Conservation (phyloP, 2,888 invertebrate species). For the Rhimphoctona megacephalus region DNA sequence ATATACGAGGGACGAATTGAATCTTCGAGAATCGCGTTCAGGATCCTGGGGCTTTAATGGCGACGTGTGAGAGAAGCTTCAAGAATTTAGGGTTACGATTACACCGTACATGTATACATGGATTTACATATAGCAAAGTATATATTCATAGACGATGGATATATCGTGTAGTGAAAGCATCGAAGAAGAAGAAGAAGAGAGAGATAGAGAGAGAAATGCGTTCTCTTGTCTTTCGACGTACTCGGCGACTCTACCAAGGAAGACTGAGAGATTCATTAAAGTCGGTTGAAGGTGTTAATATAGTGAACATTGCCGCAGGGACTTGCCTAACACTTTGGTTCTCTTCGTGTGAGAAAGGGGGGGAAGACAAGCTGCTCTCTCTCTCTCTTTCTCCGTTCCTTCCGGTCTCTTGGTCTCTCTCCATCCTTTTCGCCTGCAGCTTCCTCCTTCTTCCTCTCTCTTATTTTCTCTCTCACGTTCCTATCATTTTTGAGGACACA, state of each 20-base stretch:
- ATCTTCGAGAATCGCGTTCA: slow-evolving; percentile 36
- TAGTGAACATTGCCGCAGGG: slow-evolving; percentile 81
- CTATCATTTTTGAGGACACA: not conserved
- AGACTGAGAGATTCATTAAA: slow-evolving; percentile 83
- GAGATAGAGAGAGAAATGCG: slow-evolving; percentile 72
- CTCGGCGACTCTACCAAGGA: slow-evolving; percentile 41
- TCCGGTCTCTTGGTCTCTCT: not conserved
- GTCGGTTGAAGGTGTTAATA: slow-evolving; percentile 83
- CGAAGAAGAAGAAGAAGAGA: slow-evolving; percentile 52
- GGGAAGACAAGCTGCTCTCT: slow-evolving; percentile 12
- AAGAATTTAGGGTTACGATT: slow-evolving; percentile 46
- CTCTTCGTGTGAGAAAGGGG: slow-evolving; percentile 51
- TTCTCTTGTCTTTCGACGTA: slow-evolving; percentile 59
- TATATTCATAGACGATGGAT: slow-evolving; percentile 47
- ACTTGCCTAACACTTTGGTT: slow-evolving; percentile 72
- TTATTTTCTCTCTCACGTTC: not conserved
- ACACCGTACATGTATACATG: slow-evolving; percentile 18
- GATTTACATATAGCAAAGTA: slow-evolving; percentile 21
- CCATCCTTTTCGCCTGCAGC: not conserved
- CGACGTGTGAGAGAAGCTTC: slow-evolving; percentile 34
- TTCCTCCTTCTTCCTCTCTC: not conserved
- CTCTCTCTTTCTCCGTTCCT: slow-evolving; percentile 14
- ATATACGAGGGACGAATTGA: slow-evolving; percentile 54
- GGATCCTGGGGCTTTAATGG: slow-evolving; percentile 35
- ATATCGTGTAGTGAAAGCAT: slow-evolving; percentile 22